Evolutionary conservation across 2,797 vertebrate genomes (phyloP), one percentile per base, ranked within the genome.

Genomic region (Leptatherina wallacei): DNA sequence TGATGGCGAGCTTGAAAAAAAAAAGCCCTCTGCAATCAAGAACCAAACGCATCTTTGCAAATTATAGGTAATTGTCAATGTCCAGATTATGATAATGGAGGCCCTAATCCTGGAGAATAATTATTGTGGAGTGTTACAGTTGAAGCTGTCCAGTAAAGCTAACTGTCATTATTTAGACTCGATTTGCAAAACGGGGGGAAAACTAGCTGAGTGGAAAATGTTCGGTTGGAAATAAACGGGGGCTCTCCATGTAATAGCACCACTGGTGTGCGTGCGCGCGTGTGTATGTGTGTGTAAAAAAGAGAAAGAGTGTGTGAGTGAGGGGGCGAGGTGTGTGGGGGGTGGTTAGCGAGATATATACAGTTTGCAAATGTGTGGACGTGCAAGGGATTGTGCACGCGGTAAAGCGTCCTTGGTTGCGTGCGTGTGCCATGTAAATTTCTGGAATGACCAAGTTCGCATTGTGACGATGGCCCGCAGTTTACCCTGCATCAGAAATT

Each of bases 51-150:
- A 99, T 99, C 97, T 99, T 98, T 98, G 97, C 96, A 98, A 99
- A 99, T 99, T 97, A 97, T 97, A 98, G 96, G 98, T 98, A 99
- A 99, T 99, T 99, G 97, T 98, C 97, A 99, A 98, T 98, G 98
- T 98, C 98, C 98, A 98, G 97, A 99, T 99, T 99, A 99, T 99
- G 97, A 99, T 99, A 99, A 99, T 99, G 96, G 96, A 92, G 95
- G 96, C 96, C 81, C 96, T 99, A 98, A 99, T 98, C 97, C 97
- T 97, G 96, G 94, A 96, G 97, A 97, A 96, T 98, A 98, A 99
- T 98, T 99, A 99, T 97, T 97, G 96, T 97, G 95, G 96, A 97
- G 96, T 97, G 97, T 98, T 98, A 96, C 96, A 97, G 97, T 97
- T 96, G 96, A 97, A 96, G 96, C 96, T 96, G 97, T 96, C 97